Base-by-base conservation (phyloP, 2,888 invertebrate species). In the Pemphredon lugubris region DNA sequence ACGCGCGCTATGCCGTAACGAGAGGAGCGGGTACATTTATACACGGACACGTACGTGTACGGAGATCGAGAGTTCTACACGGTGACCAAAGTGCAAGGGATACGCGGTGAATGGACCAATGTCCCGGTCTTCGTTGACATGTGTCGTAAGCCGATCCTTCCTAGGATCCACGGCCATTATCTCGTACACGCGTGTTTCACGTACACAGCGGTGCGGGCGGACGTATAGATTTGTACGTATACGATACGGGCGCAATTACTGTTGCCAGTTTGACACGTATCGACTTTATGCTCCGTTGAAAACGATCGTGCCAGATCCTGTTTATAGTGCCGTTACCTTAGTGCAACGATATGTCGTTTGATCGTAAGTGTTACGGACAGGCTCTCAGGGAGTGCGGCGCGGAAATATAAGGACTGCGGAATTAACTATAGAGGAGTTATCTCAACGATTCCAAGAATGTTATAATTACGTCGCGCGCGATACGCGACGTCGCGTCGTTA, bases 211-310 rank as follows among this genome's bases (percentile, higher is more conserved):
- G 30, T 26, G 30, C 20, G 34, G 23, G 14, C 39, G 53, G 40
- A 60, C 51, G 51, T 55, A 63, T 61, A 70, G 57, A 68, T 45
- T 59, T 51, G 51, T 44, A 30, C 54, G 53, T 65, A 50, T 60
- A 59, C 58, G 60, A 23, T 23, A 67, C 55, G 64, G 45, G 57
- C 58, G 79, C 68, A 79, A 78, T 79, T 79, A 79, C 79, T 40
- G 69, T 48, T 75, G 57, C 61, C 73, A 26, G 76, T 63, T 66
- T 70, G 75, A 80, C 70, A 67, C 61, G 73, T 79, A 75, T 73
- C 64, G 76, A 79, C 75, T 81, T 80, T 77, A 77, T 75, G 77
- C 72, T 74, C 34, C 58, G 50, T 6, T 80, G 75, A 65, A 73
- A 79, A 77, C 50, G 77, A 71, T 74, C 71, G 69, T 59, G 59